Evolutionary conservation across 64 coral and sea anemone species (phyloP).

Genomic region (Trachythela sp.): DNA sequence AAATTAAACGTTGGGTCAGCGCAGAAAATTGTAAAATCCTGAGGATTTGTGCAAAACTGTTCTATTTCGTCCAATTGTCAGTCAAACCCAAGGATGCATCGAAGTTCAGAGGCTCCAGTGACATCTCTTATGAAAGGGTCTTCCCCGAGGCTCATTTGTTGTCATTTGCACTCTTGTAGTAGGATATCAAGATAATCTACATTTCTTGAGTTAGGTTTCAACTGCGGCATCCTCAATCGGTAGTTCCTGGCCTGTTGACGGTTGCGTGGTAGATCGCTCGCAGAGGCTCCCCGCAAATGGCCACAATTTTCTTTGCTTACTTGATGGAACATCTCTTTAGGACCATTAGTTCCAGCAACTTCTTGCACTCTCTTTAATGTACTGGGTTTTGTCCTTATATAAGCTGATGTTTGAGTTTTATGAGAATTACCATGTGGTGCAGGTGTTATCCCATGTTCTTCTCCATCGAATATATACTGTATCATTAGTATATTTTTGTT

Average conservation of each 20-base stretch:
- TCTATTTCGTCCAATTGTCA: no score
- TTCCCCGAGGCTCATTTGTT: background rate
- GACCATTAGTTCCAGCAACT: no score
- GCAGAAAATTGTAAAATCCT: no score
- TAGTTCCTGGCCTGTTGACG: background rate
- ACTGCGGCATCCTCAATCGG: no score
- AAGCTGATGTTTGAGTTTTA: constrained; percentile 22
- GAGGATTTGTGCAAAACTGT: no score
- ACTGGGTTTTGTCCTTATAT: constrained; percentile 46
- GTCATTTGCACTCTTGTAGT: constrained; percentile 15
- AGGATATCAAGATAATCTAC: background rate
- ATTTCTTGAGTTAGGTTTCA: background rate
- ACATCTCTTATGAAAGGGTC: no score
- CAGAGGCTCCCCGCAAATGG: background rate
- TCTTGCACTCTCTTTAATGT: constrained; percentile 25
- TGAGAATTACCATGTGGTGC: constrained; percentile 32
- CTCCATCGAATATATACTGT: constrained; percentile 34
- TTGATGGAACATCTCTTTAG: no score
- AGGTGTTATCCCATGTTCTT: constrained; percentile 22
- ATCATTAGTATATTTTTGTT: constrained; percentile 27
- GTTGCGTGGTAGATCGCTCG: background rate
- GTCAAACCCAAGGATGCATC: background rate
- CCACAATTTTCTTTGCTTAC: background rate
- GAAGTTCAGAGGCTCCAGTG: no score
- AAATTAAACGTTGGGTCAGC: constrained; percentile 31